Base-by-base conservation (phyloP, 1,140 invertebrate genomes). In the Drosophila pectinifera region DNA sequence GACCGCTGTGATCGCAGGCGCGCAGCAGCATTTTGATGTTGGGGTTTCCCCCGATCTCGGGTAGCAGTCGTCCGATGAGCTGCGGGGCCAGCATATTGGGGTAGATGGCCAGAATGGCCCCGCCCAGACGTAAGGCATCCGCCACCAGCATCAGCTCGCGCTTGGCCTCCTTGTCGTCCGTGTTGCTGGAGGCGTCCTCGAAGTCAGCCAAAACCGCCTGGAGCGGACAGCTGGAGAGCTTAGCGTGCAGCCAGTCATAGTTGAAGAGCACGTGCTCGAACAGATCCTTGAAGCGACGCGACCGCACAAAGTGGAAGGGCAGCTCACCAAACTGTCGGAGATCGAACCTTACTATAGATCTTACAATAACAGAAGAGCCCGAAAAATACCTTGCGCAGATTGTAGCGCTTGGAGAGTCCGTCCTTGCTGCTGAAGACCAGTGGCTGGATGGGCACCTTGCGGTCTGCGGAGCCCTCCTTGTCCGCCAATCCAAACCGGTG, bases 11-110 rank as follows among this genome's bases (percentile, higher is more conserved):
- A 91, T 99, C 98, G 91, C 98, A 99, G 81, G 98, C 97, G 42
- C 96, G 94, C 10, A 99, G 93, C 22, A 99, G 92, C 92, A 95
- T 96, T 79, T 96, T 95, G 1, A 99, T 96, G 67, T 98, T 96
- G 1, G 95, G 94, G 93, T 94, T 93, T 1, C 94, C 93, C 8
- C 95, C 94, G 26, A 98, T 97, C 93, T 99, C 97, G 0, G 98
- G 98, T 22, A 99, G 93, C 3, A 99, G 94, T 43, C 99, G 94
- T 4, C 98, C 98, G 1, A 98, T 95, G 8, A 99, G 94, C 93
- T 99, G 98, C 0, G 98, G 97, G 0, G 97, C 98, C 38, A 99
- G 92, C 98, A 99, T 99, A 80, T 98, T 96, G 0, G 98, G 98
- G 92, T 98, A 97, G 64, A 96, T 95, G 18, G 96, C 96, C 13